Evolutionary conservation across 2,113 vertebrate genomes (phyloP).

Genomic region (Dascyllus trimaculatus): DNA sequence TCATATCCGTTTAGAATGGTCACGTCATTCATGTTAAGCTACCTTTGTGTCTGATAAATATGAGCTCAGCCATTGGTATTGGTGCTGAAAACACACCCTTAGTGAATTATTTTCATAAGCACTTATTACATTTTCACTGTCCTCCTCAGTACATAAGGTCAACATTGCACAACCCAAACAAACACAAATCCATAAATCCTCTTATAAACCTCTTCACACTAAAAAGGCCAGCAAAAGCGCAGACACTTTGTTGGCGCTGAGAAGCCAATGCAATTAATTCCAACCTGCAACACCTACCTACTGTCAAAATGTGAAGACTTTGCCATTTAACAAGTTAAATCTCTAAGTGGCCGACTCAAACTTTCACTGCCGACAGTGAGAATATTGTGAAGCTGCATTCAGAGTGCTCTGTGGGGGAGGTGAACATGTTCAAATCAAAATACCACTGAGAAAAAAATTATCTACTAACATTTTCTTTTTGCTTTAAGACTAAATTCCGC

Average conservation of each 20-base stretch:
- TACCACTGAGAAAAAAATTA: background rate
- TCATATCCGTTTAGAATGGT: conserved; percentile 44
- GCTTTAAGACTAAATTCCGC: background rate
- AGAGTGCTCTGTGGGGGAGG: background rate
- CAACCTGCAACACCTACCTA: conserved; percentile 6
- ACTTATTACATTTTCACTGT: conserved; percentile 14
- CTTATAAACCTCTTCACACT: conserved; percentile 33
- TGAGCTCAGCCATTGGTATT: conserved; percentile 32
- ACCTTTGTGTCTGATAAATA: conserved; percentile 31
- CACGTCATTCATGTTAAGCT: conserved; percentile 16
- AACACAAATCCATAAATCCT: conserved; percentile 18
- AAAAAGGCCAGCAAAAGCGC: conserved; percentile 3
- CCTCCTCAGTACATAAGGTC: conserved; percentile 30
- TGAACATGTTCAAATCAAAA: conserved; percentile 25
- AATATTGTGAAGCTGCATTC: conserved; percentile 10
- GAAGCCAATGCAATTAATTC: background rate
- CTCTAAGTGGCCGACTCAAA: conserved; percentile 22
- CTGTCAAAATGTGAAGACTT: conserved; percentile 12
- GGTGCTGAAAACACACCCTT: conserved; percentile 20
- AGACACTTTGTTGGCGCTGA: background rate
- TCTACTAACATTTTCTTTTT: background rate
- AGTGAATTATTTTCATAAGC: conserved; percentile 20
- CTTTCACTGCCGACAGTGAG: background rate
- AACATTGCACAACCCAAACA: conserved; percentile 72
- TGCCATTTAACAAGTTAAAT: conserved; percentile 21